These are phyloP conservation scores for Linnaemya vulpina DNA, from an alignment of 2,888 invertebrate genomes.

Conservation along the genomic window DNA sequence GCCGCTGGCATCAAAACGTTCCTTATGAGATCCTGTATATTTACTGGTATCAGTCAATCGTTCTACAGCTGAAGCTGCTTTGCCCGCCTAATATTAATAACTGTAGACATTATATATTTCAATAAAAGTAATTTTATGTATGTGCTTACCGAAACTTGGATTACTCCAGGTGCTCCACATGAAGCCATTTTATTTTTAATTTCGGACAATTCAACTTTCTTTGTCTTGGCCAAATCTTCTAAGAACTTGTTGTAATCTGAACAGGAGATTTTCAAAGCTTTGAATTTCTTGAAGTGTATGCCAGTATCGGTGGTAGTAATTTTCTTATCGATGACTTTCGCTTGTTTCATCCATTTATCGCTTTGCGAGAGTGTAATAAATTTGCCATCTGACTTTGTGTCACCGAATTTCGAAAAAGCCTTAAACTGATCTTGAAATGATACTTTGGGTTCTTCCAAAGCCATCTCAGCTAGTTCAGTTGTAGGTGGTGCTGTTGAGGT, in stretches of 20 bases:
- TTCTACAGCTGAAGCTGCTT: constrained; percentile 84
- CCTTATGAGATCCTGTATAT: constrained; percentile 94
- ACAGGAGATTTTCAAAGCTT: constrained; percentile 89
- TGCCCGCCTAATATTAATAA: constrained; percentile 79
- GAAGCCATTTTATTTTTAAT: constrained; percentile 91
- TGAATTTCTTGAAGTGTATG: constrained; percentile 94
- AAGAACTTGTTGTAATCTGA: constrained; percentile 93
- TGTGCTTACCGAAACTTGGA: constrained; percentile 77
- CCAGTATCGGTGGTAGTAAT: constrained; percentile 95
- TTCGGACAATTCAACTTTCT: constrained; percentile 90
- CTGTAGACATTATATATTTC: background rate
- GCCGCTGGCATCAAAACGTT: constrained; percentile 92
- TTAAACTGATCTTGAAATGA: constrained; percentile 88
- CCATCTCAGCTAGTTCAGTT: constrained; percentile 81
- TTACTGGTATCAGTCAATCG: constrained; percentile 93
- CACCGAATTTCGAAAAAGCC: constrained; percentile 93
- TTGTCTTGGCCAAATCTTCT: constrained; percentile 92
- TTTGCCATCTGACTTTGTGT: constrained; percentile 92
- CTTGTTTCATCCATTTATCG: constrained; percentile 97
- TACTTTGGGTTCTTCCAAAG: constrained; percentile 80
- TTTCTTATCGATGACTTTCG: constrained; percentile 91
- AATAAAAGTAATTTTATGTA: background rate
- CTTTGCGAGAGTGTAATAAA: constrained; percentile 93
- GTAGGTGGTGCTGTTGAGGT: constrained; percentile 77
- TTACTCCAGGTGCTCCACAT: constrained; percentile 90